Conservation (phyloP, 2,797 vertebrate species). For the Scyliorhinus canicula region DNA sequence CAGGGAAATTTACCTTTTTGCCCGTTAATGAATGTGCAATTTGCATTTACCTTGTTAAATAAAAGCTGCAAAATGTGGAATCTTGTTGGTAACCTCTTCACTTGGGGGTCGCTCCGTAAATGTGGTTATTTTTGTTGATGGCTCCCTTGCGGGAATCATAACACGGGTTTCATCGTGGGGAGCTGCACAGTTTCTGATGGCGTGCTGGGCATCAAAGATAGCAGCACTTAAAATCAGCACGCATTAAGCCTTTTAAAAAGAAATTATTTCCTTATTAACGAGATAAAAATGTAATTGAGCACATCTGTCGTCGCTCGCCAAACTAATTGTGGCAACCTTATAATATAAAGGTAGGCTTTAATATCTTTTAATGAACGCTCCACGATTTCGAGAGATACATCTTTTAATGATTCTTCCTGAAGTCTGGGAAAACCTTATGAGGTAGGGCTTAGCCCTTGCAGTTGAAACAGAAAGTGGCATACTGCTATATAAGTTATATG, state of each 20-base stretch:
- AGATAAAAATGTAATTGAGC: not conserved
- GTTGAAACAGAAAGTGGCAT: constrained; percentile 21
- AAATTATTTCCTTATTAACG: constrained; percentile 5
- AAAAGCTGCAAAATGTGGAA: not conserved
- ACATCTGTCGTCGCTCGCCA: not conserved
- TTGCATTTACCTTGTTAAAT: not conserved
- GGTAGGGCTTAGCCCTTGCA: not conserved
- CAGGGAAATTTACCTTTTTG: not conserved
- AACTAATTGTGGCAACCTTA: not conserved
- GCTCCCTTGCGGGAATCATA: not conserved
- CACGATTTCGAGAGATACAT: not conserved
- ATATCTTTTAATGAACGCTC: constrained; percentile 9
- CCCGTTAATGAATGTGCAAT: too few species aligned
- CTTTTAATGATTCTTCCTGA: constrained; percentile 6
- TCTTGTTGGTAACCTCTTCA: not conserved
- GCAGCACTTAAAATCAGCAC: not conserved
- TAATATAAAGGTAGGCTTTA: not conserved
- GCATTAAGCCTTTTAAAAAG: not conserved
- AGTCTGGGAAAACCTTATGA: constrained; percentile 14
- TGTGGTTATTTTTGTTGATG: not conserved
- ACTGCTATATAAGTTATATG: constrained; percentile 44
- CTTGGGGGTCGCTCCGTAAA: not conserved
- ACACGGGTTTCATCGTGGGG: not conserved
- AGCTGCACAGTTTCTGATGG: not conserved
- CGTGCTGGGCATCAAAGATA: not conserved